These are phyloP conservation scores for Idaea biselata DNA, from an alignment of 2,888 invertebrate species.

Conservation along the genomic window DNA sequence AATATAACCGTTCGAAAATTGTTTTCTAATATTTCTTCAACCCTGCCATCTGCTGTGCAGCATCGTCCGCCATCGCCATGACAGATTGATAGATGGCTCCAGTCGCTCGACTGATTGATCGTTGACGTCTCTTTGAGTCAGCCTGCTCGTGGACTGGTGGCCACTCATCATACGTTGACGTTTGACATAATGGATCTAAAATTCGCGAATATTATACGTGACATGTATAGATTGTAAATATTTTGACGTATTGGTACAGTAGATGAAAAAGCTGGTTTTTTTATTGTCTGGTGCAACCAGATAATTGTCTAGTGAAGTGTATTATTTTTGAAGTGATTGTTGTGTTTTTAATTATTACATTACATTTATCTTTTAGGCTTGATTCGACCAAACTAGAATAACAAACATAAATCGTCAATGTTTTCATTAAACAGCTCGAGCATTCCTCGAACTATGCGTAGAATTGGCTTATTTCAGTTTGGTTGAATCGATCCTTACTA, in stretches of 20 bases:
- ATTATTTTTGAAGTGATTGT: too few species aligned
- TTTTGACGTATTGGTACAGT: neutral
- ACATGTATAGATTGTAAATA: neutral
- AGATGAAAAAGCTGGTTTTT: too few species aligned
- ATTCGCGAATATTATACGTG: constrained; percentile 4
- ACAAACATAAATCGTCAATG: too few species aligned
- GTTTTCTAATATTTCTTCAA: constrained; percentile 69
- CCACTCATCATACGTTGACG: constrained; percentile 22
- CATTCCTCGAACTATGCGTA: too few species aligned
- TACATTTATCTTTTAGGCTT: too few species aligned
- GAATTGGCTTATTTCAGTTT: too few species aligned
- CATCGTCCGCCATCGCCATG: constrained; percentile 47
- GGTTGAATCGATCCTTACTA: too few species aligned
- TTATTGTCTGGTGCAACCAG: too few species aligned
- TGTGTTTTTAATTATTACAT: too few species aligned
- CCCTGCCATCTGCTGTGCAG: constrained; percentile 71
- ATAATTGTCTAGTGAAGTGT: too few species aligned
- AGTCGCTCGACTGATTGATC: constrained; percentile 71
- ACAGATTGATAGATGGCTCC: constrained; percentile 77
- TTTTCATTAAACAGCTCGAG: too few species aligned
- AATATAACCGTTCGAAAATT: constrained; percentile 57
- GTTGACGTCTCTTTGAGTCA: constrained; percentile 59
- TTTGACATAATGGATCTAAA: constrained; percentile 32
- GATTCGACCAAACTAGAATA: too few species aligned
- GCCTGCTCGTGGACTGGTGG: constrained; percentile 36